phyloP scores from a whole-genome alignment of 1,140 invertebrate genomes.

The Eueides isabella region DNA sequence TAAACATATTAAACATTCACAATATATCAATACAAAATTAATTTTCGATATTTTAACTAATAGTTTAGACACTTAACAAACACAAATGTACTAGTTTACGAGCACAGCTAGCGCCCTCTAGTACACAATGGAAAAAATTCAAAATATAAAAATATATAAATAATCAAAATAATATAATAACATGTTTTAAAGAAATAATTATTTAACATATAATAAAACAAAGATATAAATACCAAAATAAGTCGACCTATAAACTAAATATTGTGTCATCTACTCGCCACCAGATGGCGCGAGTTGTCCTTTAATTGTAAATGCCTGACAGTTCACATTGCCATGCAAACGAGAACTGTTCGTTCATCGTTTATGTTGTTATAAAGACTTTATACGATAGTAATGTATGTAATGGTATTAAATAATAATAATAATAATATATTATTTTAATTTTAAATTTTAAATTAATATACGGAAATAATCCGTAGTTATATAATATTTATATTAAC shows the following conservation, averaged over 20 bases:
- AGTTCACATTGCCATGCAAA: neutral
- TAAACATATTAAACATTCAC: no score
- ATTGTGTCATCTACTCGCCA: slow-evolving; percentile 32
- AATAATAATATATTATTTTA: neutral
- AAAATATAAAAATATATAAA: neutral
- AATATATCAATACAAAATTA: neutral
- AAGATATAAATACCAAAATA: neutral
- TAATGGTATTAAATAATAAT: neutral
- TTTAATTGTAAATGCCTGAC: neutral
- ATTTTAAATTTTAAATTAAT: no score
- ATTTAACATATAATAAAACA: neutral
- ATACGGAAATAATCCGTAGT: no score
- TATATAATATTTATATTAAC: no score
- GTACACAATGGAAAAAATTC: neutral
- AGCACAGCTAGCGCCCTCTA: neutral
- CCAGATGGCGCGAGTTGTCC: slow-evolving; percentile 41
- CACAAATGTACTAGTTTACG: neutral
- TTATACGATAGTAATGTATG: neutral
- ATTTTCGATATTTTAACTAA: neutral
- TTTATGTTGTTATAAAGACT: neutral
- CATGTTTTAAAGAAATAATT: no score
- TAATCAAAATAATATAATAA: no score
- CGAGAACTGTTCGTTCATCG: neutral
- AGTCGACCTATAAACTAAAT: neutral
- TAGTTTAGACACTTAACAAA: neutral